phyloP scores from a whole-genome alignment of 2,113 vertebrate species.

The Entelurus aequoreus region DNA sequence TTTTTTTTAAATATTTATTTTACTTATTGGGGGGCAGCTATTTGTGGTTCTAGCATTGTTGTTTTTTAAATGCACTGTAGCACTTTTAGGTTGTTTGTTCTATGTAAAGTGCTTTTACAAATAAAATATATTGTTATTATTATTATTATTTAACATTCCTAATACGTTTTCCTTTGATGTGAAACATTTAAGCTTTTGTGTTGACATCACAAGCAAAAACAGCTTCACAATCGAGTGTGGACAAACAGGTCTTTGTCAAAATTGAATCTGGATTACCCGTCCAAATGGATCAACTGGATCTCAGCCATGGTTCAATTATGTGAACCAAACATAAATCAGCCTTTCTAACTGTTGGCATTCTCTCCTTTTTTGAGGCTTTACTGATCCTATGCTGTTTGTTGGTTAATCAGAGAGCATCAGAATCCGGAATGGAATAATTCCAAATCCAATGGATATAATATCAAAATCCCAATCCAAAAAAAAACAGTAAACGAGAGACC shows the following conservation, averaged over 20 bases:
- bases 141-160: too few relatives aligned
- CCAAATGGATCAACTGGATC: background rate
- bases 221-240: background rate
- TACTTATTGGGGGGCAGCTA: too few relatives aligned
- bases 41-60: too few relatives aligned
- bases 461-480: slow-evolving; percentile 19
- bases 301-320: background rate
- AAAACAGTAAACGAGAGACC: slow-evolving; percentile 27
- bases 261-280: background rate
- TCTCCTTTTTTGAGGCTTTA: slow-evolving; percentile 1
- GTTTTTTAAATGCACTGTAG: too few relatives aligned
- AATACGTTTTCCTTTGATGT: too few relatives aligned
- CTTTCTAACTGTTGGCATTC: background rate
- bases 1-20: too few relatives aligned
- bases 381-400: slow-evolving; percentile 6
- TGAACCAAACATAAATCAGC: background rate
- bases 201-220: background rate
- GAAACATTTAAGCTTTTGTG: background rate
- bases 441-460: slow-evolving; percentile 21
- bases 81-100: too few relatives aligned
- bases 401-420: slow-evolving; percentile 15
- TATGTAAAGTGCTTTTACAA: too few relatives aligned
- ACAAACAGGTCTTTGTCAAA: background rate
- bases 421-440: slow-evolving; percentile 17
- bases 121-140: too few relatives aligned